These are phyloP conservation scores for Tetrao urogallus DNA, from an alignment of 2,113 vertebrate species.

Conservation along the genomic window DNA sequence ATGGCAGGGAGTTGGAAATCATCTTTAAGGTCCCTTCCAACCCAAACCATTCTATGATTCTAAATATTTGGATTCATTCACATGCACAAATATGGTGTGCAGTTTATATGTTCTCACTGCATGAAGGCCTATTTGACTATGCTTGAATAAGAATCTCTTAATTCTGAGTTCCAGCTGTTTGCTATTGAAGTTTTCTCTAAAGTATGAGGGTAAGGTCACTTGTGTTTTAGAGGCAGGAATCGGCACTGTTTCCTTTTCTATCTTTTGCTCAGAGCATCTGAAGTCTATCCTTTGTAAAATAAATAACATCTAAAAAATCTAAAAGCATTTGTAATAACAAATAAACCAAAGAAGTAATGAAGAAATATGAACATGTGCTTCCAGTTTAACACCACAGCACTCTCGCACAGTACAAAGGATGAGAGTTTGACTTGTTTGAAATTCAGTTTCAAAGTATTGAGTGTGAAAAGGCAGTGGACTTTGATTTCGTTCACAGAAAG, in stretches of 20 bases:
- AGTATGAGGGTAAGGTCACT: background rate
- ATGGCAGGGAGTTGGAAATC: no score
- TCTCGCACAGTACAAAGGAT: background rate
- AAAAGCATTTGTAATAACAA: background rate
- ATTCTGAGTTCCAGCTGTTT: background rate
- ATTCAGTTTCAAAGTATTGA: background rate
- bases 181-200: background rate
- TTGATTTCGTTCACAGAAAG: background rate
- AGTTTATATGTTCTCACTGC: background rate
- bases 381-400: background rate
- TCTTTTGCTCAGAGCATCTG: background rate
- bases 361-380: background rate
- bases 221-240: background rate
- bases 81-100: background rate
- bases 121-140: background rate
- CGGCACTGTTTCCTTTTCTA: accelerated
- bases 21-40: no score
- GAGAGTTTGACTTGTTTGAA: background rate
- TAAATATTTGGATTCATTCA: no score
- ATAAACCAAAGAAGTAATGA: background rate
- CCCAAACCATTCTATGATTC: no score
- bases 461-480: background rate
- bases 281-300: background rate
- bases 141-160: background rate
- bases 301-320: background rate